These are phyloP conservation scores for Semotilus atromaculatus DNA, from an alignment of 2,797 vertebrate species.

Conservation along the genomic window DNA sequence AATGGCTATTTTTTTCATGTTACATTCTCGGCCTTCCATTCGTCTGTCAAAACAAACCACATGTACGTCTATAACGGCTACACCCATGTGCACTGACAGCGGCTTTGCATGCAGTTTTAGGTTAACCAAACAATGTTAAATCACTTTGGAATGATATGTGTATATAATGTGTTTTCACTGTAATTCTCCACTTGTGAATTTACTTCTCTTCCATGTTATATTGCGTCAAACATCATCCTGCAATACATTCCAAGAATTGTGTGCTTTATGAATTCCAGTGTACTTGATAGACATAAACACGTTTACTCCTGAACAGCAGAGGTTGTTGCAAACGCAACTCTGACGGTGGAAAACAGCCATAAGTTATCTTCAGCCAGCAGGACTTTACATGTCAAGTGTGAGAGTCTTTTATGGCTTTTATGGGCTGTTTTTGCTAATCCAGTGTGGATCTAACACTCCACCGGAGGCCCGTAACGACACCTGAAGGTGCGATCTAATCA, in stretches of 20 bases:
- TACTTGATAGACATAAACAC: constrained; percentile 11
- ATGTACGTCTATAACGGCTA: constrained; percentile 5
- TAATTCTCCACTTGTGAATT: background rate
- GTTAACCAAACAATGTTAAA: constrained; percentile 13
- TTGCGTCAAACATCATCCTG: background rate
- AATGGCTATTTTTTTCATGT: background rate
- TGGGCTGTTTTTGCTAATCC: constrained; percentile 44
- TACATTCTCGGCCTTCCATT: constrained; percentile 3
- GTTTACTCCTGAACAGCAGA: background rate
- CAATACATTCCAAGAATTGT: background rate
- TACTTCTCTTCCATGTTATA: background rate
- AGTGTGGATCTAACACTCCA: constrained; percentile 35
- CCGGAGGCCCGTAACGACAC: constrained; percentile 30
- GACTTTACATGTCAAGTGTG: constrained; percentile 30
- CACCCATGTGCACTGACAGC: constrained; percentile 1
- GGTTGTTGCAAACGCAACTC: background rate
- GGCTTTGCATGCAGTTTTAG: background rate
- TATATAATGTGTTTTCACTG: background rate
- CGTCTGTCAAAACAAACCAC: constrained; percentile 41
- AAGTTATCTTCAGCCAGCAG: constrained; percentile 3
- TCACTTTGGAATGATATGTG: background rate
- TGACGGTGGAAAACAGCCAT: constrained; percentile 2
- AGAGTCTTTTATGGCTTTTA: constrained; percentile 34
- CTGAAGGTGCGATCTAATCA: constrained; percentile 40
- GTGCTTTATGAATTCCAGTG: background rate